phyloP scores from a whole-genome alignment of 2,888 invertebrate genomes.

The Dryobota labecula region DNA sequence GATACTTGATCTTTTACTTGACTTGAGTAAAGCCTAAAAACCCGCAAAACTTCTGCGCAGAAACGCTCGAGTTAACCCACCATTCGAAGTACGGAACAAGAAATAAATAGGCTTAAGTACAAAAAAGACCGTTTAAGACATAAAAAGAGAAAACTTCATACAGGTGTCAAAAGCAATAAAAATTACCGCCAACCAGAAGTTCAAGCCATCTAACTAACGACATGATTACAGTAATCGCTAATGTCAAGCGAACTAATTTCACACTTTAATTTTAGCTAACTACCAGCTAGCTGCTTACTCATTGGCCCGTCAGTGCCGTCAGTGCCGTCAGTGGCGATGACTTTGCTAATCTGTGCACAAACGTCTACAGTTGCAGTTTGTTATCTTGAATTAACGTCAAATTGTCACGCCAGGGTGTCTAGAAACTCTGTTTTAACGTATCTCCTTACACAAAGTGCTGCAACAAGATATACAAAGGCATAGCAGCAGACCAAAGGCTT shows the following conservation, averaged over 20 bases:
- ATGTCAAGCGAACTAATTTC: constrained; percentile 50
- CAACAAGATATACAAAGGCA: constrained; percentile 7
- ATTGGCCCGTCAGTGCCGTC: constrained; percentile 37
- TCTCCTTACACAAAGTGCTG: constrained; percentile 50
- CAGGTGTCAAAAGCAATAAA: constrained; percentile 46
- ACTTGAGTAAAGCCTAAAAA: too few relatives aligned
- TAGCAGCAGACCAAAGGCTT: background rate
- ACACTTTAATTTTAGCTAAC: constrained; percentile 36
- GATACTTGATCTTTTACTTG: too few relatives aligned
- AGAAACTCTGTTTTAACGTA: constrained; percentile 34
- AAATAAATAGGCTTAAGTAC: constrained; percentile 1
- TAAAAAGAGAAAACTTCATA: constrained; percentile 12
- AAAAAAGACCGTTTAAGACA: constrained; percentile 17
- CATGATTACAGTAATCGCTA: constrained; percentile 50
- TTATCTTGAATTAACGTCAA: constrained; percentile 50
- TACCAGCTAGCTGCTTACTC: constrained; percentile 39
- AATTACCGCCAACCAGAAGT: constrained; percentile 26
- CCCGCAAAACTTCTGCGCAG: background rate
- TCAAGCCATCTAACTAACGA: constrained; percentile 14
- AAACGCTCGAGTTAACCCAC: constrained; percentile 9
- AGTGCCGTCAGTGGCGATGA: constrained; percentile 7
- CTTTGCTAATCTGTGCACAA: constrained; percentile 40
- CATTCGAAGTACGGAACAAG: background rate
- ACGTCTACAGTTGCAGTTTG: constrained; percentile 45
- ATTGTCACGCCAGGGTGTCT: constrained; percentile 60